Base-by-base conservation (phyloP, 1,140 invertebrate genomes). In the Drosophila simulans region DNA sequence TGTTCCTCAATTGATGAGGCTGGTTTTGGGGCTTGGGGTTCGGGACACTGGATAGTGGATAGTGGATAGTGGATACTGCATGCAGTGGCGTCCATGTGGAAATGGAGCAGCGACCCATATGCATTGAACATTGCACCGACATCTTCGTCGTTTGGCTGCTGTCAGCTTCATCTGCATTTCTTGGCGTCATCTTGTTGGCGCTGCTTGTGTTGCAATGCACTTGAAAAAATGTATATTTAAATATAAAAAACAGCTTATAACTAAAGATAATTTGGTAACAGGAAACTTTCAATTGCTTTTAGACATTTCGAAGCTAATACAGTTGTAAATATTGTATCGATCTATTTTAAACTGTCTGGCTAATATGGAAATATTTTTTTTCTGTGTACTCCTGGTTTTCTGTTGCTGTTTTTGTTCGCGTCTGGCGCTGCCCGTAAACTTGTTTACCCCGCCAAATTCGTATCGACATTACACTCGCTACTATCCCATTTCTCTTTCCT, bases 111-210 rank as follows among this genome's bases (percentile, higher is more conserved):
- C 78, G 83, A 86, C 82, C 79, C 83, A 86, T 82, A 86, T 88
- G 82, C 78, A 69, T 76, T 76, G 49, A 60, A 60, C 74, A 59
- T 42, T 56, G 64, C 60, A 64, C 43, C 56, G 56, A 57, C 60
- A 56, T 52, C 49, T 37, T 48, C 65, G 52, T 70, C 37, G 37
- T 66, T 59, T 49, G 68, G 68, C 49, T 74, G 80, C 81, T 77
- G 80, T 88, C 83, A 83, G 80, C 79, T 76, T 83, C 83, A 89
- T 89, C 83, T 88, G 84, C 79, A 88, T 88, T 88, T 88, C 79
- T 69, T 88, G 83, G 83, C 82, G 83, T 75, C 74, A 77, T 77
- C 52, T 76, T 69, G 56, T 45, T 56, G 71, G n/a, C 31, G 48
- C 25, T 40, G 48, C 3, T 17, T 40, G 20, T 56, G 35, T n/a